Evolutionary conservation across 2,113 vertebrate species (phyloP).

Genomic region (Galbula dea): DNA sequence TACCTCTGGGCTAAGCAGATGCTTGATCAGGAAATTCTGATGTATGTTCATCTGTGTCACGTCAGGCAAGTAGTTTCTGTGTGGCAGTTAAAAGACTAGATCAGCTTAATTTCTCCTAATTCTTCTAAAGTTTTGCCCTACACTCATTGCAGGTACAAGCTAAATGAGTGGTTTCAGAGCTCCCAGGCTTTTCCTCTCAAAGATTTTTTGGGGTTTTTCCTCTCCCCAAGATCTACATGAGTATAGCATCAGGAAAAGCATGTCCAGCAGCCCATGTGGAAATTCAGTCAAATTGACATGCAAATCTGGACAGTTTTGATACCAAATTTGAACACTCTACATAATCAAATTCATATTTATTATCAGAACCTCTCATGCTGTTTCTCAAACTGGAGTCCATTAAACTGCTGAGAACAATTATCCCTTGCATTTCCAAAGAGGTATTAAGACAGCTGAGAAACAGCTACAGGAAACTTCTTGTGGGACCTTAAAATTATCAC

Average conservation of each 20-base stretch:
- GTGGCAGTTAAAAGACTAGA: background rate
- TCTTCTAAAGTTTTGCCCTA: background rate
- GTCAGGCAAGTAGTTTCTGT: background rate
- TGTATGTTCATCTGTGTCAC: background rate
- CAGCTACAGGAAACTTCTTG: background rate
- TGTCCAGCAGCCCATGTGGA: conserved; percentile 6
- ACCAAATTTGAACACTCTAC: background rate
- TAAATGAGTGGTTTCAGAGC: background rate
- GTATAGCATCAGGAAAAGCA: background rate
- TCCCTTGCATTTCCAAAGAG: background rate
- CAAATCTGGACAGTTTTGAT: background rate
- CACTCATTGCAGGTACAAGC: background rate
- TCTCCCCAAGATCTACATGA: background rate
- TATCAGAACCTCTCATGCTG: background rate
- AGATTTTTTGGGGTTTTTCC: background rate
- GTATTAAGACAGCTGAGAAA: background rate
- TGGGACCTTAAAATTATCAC: background rate
- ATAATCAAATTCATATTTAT: conserved; percentile 7
- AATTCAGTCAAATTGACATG: conserved; percentile 25
- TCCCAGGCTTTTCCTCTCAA: background rate
- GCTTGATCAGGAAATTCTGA: background rate
- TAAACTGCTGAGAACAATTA: background rate
- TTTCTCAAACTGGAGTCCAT: background rate
- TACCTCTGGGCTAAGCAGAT: background rate
- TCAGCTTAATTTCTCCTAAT: background rate